These are phyloP conservation scores for Argyra leucocephala DNA, from an alignment of 2,888 invertebrate genomes.

Conservation along the genomic window DNA sequence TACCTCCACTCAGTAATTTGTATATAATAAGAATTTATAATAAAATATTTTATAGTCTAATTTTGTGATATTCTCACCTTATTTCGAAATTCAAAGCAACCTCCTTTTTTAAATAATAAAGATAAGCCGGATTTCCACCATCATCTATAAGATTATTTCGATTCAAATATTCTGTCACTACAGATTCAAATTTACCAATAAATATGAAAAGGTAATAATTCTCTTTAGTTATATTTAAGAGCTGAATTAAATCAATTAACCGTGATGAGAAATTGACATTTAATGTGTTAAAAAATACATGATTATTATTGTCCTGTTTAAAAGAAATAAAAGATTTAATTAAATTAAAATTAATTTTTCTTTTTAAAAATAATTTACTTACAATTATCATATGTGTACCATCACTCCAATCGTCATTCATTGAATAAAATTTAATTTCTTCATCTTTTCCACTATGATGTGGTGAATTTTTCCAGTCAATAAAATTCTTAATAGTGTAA, in stretches of 20 bases:
- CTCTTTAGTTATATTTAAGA: slow-evolving; percentile 17
- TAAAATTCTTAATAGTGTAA: slow-evolving; percentile 32
- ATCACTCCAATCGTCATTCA: slow-evolving; percentile 31
- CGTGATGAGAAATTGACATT: slow-evolving; percentile 26
- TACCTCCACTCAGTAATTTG: too few species aligned
- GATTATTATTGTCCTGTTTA: slow-evolving; percentile 10
- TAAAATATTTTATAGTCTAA: too few species aligned
- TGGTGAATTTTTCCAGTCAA: slow-evolving; percentile 27
- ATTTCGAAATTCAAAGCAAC: slow-evolving; percentile 27
- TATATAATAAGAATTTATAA: too few species aligned
- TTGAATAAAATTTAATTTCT: slow-evolving; percentile 31
- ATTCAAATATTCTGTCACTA: background rate
- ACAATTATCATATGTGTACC: slow-evolving; percentile 38
- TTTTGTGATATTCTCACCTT: slow-evolving; percentile 24
- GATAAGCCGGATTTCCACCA: background rate
- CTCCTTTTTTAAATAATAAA: slow-evolving; percentile 26
- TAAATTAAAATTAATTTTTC: background rate
- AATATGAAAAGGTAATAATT: background rate
- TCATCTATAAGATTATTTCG: background rate
- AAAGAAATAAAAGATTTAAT: background rate
- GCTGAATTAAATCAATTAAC: slow-evolving; percentile 22
- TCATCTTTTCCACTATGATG: slow-evolving; percentile 22
- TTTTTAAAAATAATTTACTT: slow-evolving; percentile 14
- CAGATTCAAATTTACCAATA: background rate
- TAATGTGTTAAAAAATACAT: slow-evolving; percentile 30